phyloP scores from a whole-genome alignment of 2,888 invertebrate species.

The Heterodera filipjevi region DNA sequence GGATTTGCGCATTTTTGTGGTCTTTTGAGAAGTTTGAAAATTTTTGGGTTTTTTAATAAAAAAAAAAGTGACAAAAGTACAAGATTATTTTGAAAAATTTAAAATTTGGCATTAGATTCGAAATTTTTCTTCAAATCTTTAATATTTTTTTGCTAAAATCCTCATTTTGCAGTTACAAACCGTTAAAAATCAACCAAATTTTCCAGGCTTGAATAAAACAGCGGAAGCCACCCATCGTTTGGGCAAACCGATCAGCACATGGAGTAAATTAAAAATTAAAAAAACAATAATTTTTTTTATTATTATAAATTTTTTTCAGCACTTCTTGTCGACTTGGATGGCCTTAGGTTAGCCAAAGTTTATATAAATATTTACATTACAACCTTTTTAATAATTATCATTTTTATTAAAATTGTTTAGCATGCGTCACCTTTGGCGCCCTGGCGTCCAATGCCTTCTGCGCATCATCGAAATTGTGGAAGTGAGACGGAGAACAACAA shows the following conservation, averaged over 20 bases:
- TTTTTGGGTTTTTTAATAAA: too few species aligned
- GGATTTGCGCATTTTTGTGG: too few species aligned
- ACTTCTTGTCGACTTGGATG: slow-evolving; percentile 86
- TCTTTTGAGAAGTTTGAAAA: too few species aligned
- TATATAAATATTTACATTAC: background rate
- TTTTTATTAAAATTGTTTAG: background rate
- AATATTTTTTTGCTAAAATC: too few species aligned
- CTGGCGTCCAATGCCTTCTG: slow-evolving; percentile 77
- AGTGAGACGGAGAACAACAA: slow-evolving; percentile 36
- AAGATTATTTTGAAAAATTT: too few species aligned
- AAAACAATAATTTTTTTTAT: background rate
- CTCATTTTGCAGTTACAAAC: too few species aligned
- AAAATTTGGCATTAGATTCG: too few species aligned
- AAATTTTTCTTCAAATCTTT: too few species aligned
- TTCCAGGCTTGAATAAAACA: slow-evolving; percentile 75
- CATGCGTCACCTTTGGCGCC: slow-evolving; percentile 89
- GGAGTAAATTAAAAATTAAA: background rate
- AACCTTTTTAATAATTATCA: background rate
- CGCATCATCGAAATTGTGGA: slow-evolving; percentile 79
- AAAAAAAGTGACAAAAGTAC: too few species aligned
- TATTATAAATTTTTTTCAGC: background rate
- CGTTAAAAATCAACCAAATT: too few species aligned
- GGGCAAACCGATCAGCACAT: slow-evolving; percentile 77
- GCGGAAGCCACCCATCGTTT: slow-evolving; percentile 82
- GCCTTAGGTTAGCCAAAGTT: slow-evolving; percentile 70